Evolutionary conservation across 2,888 invertebrate species (phyloP), one percentile per base, ranked within the genome.

Genomic region (Limulus polyphemus): DNA sequence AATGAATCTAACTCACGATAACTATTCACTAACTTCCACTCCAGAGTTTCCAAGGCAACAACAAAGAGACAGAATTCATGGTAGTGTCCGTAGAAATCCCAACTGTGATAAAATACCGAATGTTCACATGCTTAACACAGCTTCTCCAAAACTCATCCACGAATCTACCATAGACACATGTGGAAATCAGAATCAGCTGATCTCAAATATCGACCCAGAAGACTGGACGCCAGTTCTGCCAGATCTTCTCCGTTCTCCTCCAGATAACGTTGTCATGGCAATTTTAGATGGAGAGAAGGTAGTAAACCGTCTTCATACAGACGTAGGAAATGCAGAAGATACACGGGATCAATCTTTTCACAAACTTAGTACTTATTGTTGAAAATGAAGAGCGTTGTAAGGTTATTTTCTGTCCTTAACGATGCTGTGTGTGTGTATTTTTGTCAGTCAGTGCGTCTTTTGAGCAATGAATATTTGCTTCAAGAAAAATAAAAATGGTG

Each of bases 321-420:
- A 32, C 32, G 32, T 32, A 32, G 32, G 32, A 32, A 32, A 32
- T 32, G 32, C 7, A 7, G 32, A 32, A 32, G 32, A 32, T 32
- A 32, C 32, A 7, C 3, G 32, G 32, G 65, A 68, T 54, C 62
- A 61, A 55, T 62, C 67, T 5, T 58, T 61, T 50, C 62, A 68
- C 51, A 68, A 68, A 57, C 66, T 68, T 55, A 68, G 68, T 65
- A 68, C 68, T 63, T 68, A 68, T 55, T 68, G 68, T 61, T 68
- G 63, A 66, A 32, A 32, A 32, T 32, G 7, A 32, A 32, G 32
- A 32, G 3, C 32, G 32, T 32, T 32, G 32, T 32, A 32, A 32
- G 7, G 32, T 32, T 32, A 32, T 32, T 32, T 32, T 32, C 32
- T 32, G 32, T 32, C 32, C 32, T 32, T 32, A 32, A 32, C 7